Base-by-base conservation (phyloP, 1,140 invertebrate genomes). In the Mycetomoellerius zeteki region DNA sequence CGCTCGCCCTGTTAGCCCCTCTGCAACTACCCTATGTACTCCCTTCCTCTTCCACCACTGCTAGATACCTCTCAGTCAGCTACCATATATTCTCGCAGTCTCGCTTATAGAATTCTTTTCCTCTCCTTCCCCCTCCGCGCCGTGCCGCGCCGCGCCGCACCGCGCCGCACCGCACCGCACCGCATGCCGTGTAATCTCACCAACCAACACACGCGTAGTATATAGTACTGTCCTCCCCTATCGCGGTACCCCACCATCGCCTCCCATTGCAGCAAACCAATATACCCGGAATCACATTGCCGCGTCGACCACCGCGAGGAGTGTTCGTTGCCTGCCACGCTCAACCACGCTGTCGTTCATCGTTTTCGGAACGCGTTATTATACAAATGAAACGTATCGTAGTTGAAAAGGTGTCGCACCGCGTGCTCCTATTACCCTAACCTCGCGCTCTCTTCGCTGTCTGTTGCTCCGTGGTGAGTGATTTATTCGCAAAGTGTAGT, bases 301-400 rank as follows among this genome's bases (percentile, higher is more conserved):
- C 92, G 93, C 91, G 93, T 90, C 93, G 91, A 90, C 92, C 91
- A 89, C 86, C 91, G 93, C 78, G 91, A 92, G 89, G 90, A 91
- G 89, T 81, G 92, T 89, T 92, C 82, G 88, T 91, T 89, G 89
- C 76, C 54, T 82, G 86, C 65, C 71, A 90, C 89, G 86, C 84
- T 87, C 54, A 82, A 82, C 69, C 69, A 90, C 89, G 86, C 85
- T 87, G 86, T 86, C 87, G 87, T 82, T 72, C 52, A 60, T 81
- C 78, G 30, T 56, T 43, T 27, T 47, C 16, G 7, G 19, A 73
- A 10, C 71, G 54, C 69, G n/a, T 43, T 30, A 19, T 33, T 33
- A n/a, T 19, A 54, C 33, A 30, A 19, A 12, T 37, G 16, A 77
- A 10, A 64, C 37, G 7, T 37, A 47, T 8, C 5, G 21, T 1